These are phyloP conservation scores for Axea sp. DNA, from an alignment of 2,888 invertebrate species.

Conservation along the genomic window DNA sequence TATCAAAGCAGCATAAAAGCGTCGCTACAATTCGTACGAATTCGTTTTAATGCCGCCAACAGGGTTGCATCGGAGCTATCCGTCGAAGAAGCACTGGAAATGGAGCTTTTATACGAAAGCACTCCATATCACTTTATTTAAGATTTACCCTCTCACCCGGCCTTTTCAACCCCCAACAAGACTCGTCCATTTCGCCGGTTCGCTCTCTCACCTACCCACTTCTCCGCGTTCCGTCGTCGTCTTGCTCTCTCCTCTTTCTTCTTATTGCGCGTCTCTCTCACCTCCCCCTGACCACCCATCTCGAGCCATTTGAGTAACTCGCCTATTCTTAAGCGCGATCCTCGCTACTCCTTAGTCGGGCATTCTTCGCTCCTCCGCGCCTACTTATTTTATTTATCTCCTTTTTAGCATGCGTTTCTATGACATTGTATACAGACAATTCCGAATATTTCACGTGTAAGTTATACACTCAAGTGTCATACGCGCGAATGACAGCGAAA, in stretches of 20 bases:
- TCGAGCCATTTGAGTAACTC: conserved; percentile 64
- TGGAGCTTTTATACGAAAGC: conserved; percentile 79
- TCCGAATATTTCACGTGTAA: conserved; percentile 14
- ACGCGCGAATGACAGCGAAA: conserved; percentile 2
- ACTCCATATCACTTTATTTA: conserved; percentile 80
- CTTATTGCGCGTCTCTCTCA: conserved; percentile 59
- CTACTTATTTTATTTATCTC: conserved; percentile 34
- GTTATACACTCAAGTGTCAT: background rate
- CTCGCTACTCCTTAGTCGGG: conserved; percentile 65
- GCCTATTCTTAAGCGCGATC: conserved; percentile 74
- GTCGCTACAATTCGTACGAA: conserved; percentile 60
- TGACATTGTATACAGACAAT: conserved; percentile 29
- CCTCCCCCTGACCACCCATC: conserved; percentile 50
- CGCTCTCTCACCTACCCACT: conserved; percentile 62
- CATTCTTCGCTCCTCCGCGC: conserved; percentile 49
- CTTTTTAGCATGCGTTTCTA: conserved; percentile 45
- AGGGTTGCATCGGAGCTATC: conserved; percentile 68
- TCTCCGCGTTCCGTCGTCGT: conserved; percentile 19
- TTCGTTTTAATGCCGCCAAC: conserved; percentile 63
- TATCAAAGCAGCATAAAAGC: conserved; percentile 56
- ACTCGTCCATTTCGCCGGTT: conserved; percentile 79
- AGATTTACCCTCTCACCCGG: conserved; percentile 79
- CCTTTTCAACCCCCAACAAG: conserved; percentile 79
- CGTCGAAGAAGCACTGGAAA: conserved; percentile 75
- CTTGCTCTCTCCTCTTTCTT: conserved; percentile 32